Evolutionary conservation across 2,888 invertebrate species (phyloP), one percentile per base, ranked within the genome.

Genomic region (Lasius platythorax): DNA sequence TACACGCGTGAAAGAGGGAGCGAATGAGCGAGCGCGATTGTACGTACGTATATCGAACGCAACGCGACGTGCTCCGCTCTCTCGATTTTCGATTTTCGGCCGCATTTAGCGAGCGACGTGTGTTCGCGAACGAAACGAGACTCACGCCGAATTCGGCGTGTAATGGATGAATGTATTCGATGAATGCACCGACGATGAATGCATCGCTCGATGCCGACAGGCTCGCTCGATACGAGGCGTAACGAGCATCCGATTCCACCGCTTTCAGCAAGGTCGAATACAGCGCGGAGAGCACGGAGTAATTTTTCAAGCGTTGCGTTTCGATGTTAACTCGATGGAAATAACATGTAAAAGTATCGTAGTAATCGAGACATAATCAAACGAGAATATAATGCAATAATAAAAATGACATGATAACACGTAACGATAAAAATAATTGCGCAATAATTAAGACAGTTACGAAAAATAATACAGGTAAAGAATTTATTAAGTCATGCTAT

Each of bases 301-400:
- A 12, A 58, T 56, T 73, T 74, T 74, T 61, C 12, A n/a, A 9
- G 18, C 64, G 3, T 33, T 23, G 18, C 18, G 12, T 56, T 61
- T 43, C 30, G 33, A 79, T 23, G 40, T 76, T 56, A 53, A 70
- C 50, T 53, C 12, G 18, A 37, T 37, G 4, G 50, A 66, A 81
- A 63, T 81, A 89, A 89, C 87, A 58, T 50, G 76, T 61, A 73
- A 76, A 9, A 4, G 4, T 58, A 40, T 18, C 58, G 23, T 30
- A 33, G 9, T 63, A 50, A 53, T 28, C 18, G 18, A 40, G n/a
- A 28, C 23, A 6, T 37, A 67, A 76, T 66, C 50, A 18, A 4
- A 12, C 11, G 23, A n/a, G 28, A 53, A 53, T 11, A 4, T 67
- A 67, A 23, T 15, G 37, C 3, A 6, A 8, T 37, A 53, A 46